Evolutionary conservation across 30 jellyfish, hydroid and myxozoan species (phyloP).

Genomic region (Phacellophora camtschatica): DNA sequence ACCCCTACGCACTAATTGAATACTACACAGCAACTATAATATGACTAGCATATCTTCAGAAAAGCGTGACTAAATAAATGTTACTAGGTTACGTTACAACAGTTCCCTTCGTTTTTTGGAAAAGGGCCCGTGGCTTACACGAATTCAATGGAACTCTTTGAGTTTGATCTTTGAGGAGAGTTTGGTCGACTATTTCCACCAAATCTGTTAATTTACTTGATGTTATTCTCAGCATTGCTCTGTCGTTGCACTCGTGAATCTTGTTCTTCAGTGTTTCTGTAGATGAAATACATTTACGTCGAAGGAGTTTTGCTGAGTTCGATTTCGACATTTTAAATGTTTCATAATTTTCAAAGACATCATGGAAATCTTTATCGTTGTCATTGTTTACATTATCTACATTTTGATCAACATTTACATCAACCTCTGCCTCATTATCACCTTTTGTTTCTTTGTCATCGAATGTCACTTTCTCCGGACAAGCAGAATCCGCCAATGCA

Average conservation of each 20-base stretch:
- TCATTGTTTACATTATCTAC: neutral
- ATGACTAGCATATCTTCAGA: too few relatives aligned
- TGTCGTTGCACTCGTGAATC: constrained; percentile 5
- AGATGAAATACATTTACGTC: constrained; percentile 17
- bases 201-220: neutral
- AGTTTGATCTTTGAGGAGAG: constrained; percentile 5
- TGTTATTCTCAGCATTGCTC: neutral
- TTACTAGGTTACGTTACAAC: too few relatives aligned
- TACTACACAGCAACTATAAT: too few relatives aligned
- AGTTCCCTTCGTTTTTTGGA: constrained; percentile 1
- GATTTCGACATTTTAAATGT: neutral
- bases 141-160: constrained; percentile 11
- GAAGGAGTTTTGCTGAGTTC: constrained; percentile 2
- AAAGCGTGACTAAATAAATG: too few relatives aligned
- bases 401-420: neutral
- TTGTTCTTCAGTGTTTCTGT: constrained; percentile 13
- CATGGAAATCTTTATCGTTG: constrained; percentile 10
- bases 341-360: constrained; percentile 9
- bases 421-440: constrained; percentile 2
- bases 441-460: neutral
- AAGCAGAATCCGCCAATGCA: constrained; percentile 22
- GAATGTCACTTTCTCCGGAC: constrained; percentile 16
- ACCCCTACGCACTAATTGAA: too few relatives aligned
- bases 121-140: constrained; percentile 15
- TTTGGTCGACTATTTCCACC: constrained; percentile 15